Percentiles rank a stretch among this genome's conserved stretches.
These are phyloP conservation scores for Leptonema lineaticorne DNA, from an alignment of 1,140 invertebrate species.

Conservation along the genomic window DNA sequence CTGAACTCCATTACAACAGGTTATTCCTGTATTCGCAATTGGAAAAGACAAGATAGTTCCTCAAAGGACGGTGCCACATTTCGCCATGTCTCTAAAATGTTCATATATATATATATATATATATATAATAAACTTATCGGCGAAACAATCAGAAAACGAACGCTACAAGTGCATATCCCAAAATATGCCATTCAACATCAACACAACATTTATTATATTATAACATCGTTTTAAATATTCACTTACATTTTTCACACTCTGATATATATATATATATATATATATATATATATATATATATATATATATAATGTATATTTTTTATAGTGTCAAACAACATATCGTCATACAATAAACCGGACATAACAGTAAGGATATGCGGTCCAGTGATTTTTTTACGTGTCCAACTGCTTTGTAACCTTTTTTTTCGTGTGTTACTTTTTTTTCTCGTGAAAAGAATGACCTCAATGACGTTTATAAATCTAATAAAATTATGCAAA, in stretches of 20 bases:
- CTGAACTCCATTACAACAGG: slow-evolving; percentile 15
- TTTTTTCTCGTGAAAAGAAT: not conserved
- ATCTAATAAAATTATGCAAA: too few relatives aligned
- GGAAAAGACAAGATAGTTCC: slow-evolving; percentile 16
- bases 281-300: too few relatives aligned
- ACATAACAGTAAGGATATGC: not conserved
- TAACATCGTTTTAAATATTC: too few relatives aligned
- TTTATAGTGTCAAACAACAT: not conserved
- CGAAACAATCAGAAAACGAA: too few relatives aligned
- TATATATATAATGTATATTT: too few relatives aligned
- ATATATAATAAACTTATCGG: too few relatives aligned
- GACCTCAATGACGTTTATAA: not conserved
- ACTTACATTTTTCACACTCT: too few relatives aligned
- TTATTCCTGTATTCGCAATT: slow-evolving; percentile 8
- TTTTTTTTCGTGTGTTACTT: not conserved
- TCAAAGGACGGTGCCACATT: slow-evolving; percentile 17
- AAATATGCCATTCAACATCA: too few relatives aligned
- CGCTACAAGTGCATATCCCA: too few relatives aligned
- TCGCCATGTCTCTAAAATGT: not conserved
- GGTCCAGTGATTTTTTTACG: not conserved
- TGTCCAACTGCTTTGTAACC: not conserved
- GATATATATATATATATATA: too few relatives aligned
- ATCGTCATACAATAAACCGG: not conserved
- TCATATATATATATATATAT: too few relatives aligned
- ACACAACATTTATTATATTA: too few relatives aligned